These are phyloP conservation scores for Drosophila affinis DNA, from an alignment of 2,888 invertebrate genomes.

Conservation along the genomic window DNA sequence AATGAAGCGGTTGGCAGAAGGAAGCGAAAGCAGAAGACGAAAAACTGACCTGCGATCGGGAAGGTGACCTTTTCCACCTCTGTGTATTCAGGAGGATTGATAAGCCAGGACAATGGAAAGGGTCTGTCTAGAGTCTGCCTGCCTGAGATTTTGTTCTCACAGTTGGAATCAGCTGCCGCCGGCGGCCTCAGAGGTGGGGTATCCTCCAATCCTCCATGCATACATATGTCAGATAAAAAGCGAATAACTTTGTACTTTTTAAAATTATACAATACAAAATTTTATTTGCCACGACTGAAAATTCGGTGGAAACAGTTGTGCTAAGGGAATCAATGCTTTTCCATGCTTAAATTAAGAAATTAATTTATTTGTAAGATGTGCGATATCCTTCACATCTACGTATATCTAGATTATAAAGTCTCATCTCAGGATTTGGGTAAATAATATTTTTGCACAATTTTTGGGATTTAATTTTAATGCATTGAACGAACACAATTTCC, in stretches of 20 bases:
- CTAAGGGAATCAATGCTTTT: constrained; percentile 17
- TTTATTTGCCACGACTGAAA: constrained; percentile 31
- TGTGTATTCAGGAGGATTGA: constrained; percentile 39
- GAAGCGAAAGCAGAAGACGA: constrained; percentile 41
- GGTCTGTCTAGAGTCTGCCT: neutral
- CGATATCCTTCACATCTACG: constrained; percentile 6
- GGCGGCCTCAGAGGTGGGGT: neutral
- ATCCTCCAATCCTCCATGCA: neutral
- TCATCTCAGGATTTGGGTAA: constrained; percentile 11
- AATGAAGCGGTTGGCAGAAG: neutral
- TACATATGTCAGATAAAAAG: neutral
- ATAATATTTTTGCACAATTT: constrained; percentile 38
- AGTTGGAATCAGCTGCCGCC: constrained; percentile 36
- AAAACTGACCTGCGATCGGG: constrained; percentile 73
- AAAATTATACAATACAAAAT: constrained; percentile 18
- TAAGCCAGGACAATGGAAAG: constrained; percentile 30
- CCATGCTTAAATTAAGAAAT: constrained; percentile 16
- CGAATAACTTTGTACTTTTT: neutral
- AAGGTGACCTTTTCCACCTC: constrained; percentile 32
- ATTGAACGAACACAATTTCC: constrained; percentile 26
- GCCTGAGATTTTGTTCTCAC: constrained; percentile 30
- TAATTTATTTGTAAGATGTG: constrained; percentile 14
- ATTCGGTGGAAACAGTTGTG: constrained; percentile 16
- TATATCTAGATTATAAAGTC: constrained; percentile 29
- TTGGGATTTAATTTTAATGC: constrained; percentile 38